Percentiles rank a stretch among this genome's conserved stretches.
phyloP scores from a whole-genome alignment of 2,888 invertebrate species.

The Diarsia brunnea region DNA sequence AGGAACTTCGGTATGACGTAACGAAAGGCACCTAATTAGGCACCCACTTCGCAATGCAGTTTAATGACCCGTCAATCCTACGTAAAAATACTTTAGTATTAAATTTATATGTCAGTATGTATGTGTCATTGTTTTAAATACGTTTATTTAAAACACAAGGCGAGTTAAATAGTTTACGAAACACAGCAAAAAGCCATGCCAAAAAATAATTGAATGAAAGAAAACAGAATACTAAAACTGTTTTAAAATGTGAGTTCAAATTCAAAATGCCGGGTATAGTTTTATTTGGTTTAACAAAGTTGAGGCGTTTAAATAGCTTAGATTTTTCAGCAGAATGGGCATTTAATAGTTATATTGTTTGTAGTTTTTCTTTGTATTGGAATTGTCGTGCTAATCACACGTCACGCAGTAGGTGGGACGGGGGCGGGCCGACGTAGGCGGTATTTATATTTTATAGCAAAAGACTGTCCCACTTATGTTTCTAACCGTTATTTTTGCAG shows the following conservation, averaged over 20 bases:
- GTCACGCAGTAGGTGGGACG: slow-evolving; percentile 22
- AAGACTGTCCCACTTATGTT: background rate
- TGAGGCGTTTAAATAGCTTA: slow-evolving; percentile 14
- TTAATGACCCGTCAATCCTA: slow-evolving; percentile 55
- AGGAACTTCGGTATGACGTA: slow-evolving; percentile 47
- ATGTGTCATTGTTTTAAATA: slow-evolving; percentile 36
- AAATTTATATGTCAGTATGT: slow-evolving; percentile 11
- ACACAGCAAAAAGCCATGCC: slow-evolving; percentile 8
- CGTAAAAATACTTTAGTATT: slow-evolving; percentile 32
- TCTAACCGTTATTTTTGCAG: background rate
- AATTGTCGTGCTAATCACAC: slow-evolving; percentile 10
- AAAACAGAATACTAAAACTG: slow-evolving; percentile 19
- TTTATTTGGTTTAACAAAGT: slow-evolving; percentile 20
- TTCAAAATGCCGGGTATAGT: slow-evolving; percentile 25
- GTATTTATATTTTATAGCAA: slow-evolving; percentile 24
- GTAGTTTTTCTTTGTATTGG: slow-evolving; percentile 13
- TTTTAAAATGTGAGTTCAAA: slow-evolving; percentile 29
- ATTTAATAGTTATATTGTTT: slow-evolving; percentile 11
- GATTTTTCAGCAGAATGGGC: slow-evolving; percentile 17
- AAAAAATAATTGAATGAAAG: slow-evolving; percentile 29
- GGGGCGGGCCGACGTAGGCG: slow-evolving; percentile 27
- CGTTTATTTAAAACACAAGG: slow-evolving; percentile 10
- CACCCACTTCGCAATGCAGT: slow-evolving; percentile 56
- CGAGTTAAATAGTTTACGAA: slow-evolving; percentile 35
- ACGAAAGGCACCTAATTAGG: slow-evolving; percentile 57